These are phyloP conservation scores for Chrysaora quinquecirrha DNA, from an alignment of 30 jellyfish, hydroid and myxozoan species.

Conservation along the genomic window DNA sequence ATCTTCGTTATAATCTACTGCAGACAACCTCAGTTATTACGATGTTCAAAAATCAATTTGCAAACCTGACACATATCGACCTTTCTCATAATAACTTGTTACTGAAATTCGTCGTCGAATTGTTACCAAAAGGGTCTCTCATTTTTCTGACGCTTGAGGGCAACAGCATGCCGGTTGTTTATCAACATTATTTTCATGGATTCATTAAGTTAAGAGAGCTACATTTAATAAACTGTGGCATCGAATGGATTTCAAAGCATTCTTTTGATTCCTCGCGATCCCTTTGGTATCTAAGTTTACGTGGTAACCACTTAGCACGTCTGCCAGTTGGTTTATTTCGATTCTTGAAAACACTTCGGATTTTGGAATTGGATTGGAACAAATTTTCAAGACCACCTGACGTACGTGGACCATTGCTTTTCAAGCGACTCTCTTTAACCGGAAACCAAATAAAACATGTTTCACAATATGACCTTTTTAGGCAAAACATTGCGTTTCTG, in stretches of 20 bases:
- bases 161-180: not conserved
- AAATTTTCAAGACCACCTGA: not conserved
- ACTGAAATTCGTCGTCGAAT: not conserved
- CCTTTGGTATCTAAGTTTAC: not conserved
- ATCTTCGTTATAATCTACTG: not conserved
- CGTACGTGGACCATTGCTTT: not conserved
- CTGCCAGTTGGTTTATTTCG: not conserved
- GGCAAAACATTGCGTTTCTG: not conserved
- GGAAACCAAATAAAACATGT: not conserved
- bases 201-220: not conserved
- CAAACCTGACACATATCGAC: not conserved
- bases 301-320: not conserved
- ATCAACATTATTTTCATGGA: not conserved
- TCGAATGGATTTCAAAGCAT: not conserved
- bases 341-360: not conserved
- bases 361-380: no score
- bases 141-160: not conserved
- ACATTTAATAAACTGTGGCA: not conserved
- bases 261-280: not conserved
- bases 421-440: not conserved
- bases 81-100: not conserved
- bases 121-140: not conserved
- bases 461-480: not conserved
- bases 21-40: not conserved
- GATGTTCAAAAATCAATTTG: not conserved